These are phyloP conservation scores for Myiothlypis chrysogaster DNA, from an alignment of 2,797 vertebrate species.

Conservation along the genomic window DNA sequence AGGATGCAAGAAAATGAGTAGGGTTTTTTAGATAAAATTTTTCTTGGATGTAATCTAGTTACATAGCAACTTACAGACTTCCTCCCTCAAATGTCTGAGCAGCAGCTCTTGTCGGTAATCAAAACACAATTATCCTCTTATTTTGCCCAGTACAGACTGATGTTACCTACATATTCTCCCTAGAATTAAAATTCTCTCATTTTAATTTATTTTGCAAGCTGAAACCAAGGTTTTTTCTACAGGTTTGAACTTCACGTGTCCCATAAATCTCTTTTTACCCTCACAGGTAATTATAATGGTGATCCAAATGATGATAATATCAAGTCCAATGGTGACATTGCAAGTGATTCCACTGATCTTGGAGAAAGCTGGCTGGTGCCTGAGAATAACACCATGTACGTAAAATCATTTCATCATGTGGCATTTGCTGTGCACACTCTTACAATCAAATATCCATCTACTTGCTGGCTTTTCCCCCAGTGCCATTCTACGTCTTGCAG, in stretches of 20 bases:
- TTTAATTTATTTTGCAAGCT: background rate
- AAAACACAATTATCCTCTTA: background rate
- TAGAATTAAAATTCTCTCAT: background rate
- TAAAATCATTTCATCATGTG: background rate
- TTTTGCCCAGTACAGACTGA: background rate
- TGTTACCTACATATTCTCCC: background rate
- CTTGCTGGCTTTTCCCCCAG: background rate
- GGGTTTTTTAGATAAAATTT: background rate
- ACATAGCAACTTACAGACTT: background rate
- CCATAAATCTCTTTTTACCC: background rate
- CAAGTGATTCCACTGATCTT: slow-evolving; percentile 78
- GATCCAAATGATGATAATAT: slow-evolving; percentile 81
- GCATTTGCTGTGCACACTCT: background rate
- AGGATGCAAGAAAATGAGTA: background rate
- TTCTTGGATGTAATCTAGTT: background rate
- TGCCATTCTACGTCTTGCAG: background rate
- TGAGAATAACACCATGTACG: slow-evolving; percentile 81
- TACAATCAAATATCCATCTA: background rate
- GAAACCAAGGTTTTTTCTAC: background rate
- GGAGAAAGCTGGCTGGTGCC: slow-evolving; percentile 88
- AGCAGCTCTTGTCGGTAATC: background rate
- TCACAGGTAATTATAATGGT: slow-evolving; percentile 86
- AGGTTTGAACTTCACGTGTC: background rate
- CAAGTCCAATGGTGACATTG: slow-evolving; percentile 78
- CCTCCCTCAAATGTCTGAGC: background rate